A percentile compares a stretch with the other conserved stretches of the same genome.
These are phyloP conservation scores for Tridacna crocea DNA, from an alignment of 2,888 invertebrate genomes.

Conservation along the genomic window DNA sequence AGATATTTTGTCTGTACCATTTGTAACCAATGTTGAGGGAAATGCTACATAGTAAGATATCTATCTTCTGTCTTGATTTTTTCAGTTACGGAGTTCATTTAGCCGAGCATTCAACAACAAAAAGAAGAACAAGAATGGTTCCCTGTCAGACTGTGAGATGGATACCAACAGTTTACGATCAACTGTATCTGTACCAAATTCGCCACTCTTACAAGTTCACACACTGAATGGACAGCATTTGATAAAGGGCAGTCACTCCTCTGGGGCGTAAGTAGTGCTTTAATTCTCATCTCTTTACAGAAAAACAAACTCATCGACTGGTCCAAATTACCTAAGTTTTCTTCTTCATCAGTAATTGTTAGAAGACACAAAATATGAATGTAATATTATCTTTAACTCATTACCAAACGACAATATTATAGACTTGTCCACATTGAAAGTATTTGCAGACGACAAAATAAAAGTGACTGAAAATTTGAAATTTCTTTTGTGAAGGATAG, in stretches of 20 bases:
- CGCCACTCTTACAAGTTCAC: constrained; percentile 85
- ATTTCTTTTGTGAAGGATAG: no score
- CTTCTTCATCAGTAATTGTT: no score
- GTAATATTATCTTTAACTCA: no score
- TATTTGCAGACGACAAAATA: no score
- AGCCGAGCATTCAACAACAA: constrained; percentile 96
- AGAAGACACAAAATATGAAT: no score
- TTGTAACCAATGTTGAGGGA: no score
- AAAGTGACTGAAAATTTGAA: no score
- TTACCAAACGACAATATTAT: no score
- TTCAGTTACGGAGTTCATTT: constrained; percentile 95
- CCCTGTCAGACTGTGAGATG: constrained; percentile 86
- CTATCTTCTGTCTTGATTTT: background rate
- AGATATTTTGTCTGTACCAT: no score
- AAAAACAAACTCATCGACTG: background rate
- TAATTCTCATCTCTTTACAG: background rate
- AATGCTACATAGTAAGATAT: no score
- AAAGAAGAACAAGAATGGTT: constrained; percentile 83
- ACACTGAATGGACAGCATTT: constrained; percentile 69
- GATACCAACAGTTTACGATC: constrained; percentile 83
- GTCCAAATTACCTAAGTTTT: no score
- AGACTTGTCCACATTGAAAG: no score
- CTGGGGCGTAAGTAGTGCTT: constrained; percentile 84
- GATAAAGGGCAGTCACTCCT: constrained; percentile 85
- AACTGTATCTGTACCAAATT: constrained; percentile 86